phyloP scores from a whole-genome alignment of 2,797 vertebrate genomes.

The Catamblyrhynchus diadema region DNA sequence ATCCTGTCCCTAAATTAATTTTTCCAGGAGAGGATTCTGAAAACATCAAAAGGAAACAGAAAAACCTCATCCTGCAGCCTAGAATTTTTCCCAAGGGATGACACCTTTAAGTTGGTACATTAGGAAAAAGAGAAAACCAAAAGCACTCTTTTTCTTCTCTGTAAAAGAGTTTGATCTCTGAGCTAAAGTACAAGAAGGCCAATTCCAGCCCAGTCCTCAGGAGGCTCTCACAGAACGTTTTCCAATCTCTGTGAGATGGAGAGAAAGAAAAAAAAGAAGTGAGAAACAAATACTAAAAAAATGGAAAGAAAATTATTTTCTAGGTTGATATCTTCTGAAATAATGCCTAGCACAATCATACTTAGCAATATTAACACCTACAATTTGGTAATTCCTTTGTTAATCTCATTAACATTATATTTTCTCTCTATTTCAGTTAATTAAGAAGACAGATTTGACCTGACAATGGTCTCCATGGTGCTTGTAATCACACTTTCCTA shows the following conservation, averaged over 20 bases:
- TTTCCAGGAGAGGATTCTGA: not conserved
- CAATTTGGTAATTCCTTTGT: not conserved
- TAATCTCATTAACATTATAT: not conserved
- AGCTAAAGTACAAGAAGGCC: not conserved
- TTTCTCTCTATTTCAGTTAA: slow-evolving; percentile 11
- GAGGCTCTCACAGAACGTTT: slow-evolving; percentile 14
- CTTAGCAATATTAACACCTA: not conserved
- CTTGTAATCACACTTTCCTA: slow-evolving; percentile 13
- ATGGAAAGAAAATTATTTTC: not conserved
- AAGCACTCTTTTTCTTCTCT: not conserved
- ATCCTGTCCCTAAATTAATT: not conserved
- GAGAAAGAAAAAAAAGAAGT: not conserved
- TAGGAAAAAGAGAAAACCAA: not conserved
- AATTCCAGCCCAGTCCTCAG: not conserved
- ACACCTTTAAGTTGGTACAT: not conserved
- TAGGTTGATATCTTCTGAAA: not conserved
- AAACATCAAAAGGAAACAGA: not conserved
- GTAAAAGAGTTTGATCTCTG: not conserved
- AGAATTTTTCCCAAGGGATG: not conserved
- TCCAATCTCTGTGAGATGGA: not conserved
- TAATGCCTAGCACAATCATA: not conserved
- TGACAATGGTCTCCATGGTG: slow-evolving; percentile 28
- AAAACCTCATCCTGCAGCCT: not conserved
- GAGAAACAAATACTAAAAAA: not conserved
- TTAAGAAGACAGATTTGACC: not conserved